Percentiles rank a stretch among this genome's conserved stretches.
These are phyloP conservation scores for Myotis pilosus DNA, from an alignment of 2,797 vertebrate species.

Conservation along the genomic window DNA sequence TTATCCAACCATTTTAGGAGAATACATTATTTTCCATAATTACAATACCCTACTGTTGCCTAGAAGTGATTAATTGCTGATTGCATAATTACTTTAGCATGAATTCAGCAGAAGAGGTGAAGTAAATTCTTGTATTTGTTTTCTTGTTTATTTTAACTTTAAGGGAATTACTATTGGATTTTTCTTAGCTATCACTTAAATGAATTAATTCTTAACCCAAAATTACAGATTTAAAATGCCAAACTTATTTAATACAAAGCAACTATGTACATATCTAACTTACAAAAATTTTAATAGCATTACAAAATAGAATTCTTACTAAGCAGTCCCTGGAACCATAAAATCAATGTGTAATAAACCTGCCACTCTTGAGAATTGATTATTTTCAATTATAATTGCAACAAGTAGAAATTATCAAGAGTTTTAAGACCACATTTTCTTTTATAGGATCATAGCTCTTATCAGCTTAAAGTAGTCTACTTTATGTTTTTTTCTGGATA, in stretches of 20 bases:
- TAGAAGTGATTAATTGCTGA: conserved; percentile 64
- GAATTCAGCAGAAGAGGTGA: background rate
- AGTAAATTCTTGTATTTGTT: conserved; percentile 44
- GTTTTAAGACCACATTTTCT: conserved; percentile 21
- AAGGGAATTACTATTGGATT: background rate
- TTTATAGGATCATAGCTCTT: background rate
- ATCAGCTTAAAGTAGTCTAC: background rate
- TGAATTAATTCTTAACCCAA: conserved; percentile 13
- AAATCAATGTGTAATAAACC: conserved; percentile 53
- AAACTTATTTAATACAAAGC: background rate
- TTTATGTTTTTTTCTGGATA: background rate
- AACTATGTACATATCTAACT: background rate
- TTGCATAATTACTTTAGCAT: conserved; percentile 64
- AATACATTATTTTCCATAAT: conserved; percentile 67
- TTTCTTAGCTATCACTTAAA: conserved; percentile 49
- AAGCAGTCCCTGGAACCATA: background rate
- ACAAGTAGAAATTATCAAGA: conserved; percentile 42
- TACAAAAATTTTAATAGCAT: conserved; percentile 11
- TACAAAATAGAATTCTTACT: conserved; percentile 22
- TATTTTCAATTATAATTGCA: conserved; percentile 51
- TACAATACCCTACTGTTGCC: conserved; percentile 9
- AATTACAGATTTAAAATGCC: conserved; percentile 49
- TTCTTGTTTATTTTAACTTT: conserved; percentile 49
- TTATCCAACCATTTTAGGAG: conserved; percentile 61
- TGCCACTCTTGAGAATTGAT: conserved; percentile 28